Base-by-base conservation (phyloP, 2,888 invertebrate species). In the Euclidia mi region DNA sequence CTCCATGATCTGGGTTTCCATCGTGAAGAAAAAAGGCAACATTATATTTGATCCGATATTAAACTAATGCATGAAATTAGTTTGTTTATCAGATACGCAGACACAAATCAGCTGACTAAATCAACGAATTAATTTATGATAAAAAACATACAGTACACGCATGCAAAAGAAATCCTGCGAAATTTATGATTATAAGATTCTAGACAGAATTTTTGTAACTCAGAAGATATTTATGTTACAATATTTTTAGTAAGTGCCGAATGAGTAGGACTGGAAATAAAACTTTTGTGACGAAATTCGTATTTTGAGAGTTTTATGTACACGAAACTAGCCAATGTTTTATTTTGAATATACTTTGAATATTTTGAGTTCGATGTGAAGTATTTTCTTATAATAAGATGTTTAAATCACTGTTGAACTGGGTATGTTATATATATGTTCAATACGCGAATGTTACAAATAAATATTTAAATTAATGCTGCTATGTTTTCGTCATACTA, bases 221-320 rank as follows among this genome's bases (percentile, higher is more conserved):
- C 31, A 28, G 28, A 44, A 50, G 37, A 59, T 57, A 63, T 70
- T 65, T 56, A 32, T 50, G 32, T 38, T 45, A 15, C 11, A 3
- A 42, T 53, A 62, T 59, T 59, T 70, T 60, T 52, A 52, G 52
- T 49, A 41, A 49, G 41, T 44, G 11, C 46, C n/a, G 42, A 45
- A 45, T 37, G 52, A 43, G 71, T 60, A 47, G 51, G 66, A 55
- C 55, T 40, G 10, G 11, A 25, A 40, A 59, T 32, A 32, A 48
- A 9, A 62, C 34, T 44, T 15, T 47, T 40, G 28, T 57, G 42
- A 42, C 40, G 35, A 40, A 2, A 31, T 12, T 32, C 32, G 3
- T 32, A 29, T 29, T 47, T 47, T 10, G 11, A 20, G 32, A 14
- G 10, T 15, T 0, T 25, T 15, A 25, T n/a, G 9, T 12, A 0